Evolutionary conservation across 1,140 invertebrate genomes (phyloP).

Genomic region (Achatina immaculata): DNA sequence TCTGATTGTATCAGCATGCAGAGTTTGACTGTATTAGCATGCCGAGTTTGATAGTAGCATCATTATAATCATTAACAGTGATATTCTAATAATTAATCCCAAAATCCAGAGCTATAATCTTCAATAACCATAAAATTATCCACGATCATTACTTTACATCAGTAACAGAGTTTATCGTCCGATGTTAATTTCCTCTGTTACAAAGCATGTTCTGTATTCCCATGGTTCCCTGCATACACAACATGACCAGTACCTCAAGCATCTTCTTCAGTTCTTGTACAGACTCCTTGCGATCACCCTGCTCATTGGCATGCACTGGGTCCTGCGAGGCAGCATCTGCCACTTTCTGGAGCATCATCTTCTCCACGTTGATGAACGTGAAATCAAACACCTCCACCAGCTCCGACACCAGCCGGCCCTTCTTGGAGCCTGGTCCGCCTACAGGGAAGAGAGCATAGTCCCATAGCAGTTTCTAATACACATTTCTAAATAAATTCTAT

Average conservation of each 20-base stretch:
- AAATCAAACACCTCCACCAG: conserved; percentile 53
- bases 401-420: conserved; percentile 55
- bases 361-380: conserved; percentile 52
- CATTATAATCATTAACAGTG: too few relatives aligned
- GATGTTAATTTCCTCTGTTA: too few relatives aligned
- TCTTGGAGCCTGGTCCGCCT: conserved; percentile 61
- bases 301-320: background rate
- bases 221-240: background rate
- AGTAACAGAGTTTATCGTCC: too few relatives aligned
- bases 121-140: too few relatives aligned
- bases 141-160: too few relatives aligned
- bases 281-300: conserved; percentile 31
- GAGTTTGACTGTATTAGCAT: too few relatives aligned
- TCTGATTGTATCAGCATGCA: too few relatives aligned
- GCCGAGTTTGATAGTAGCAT: too few relatives aligned
- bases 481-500: background rate
- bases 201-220: too few relatives aligned
- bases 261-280: conserved; percentile 38
- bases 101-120: too few relatives aligned
- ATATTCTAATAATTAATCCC: too few relatives aligned
- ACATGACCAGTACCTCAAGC: conserved; percentile 18
- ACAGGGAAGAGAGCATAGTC: conserved; percentile 20
- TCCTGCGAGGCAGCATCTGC: conserved; percentile 24
- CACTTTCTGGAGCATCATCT: conserved; percentile 49
- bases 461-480: too few relatives aligned